phyloP scores from a whole-genome alignment of 2,113 vertebrate genomes.

The Anguilla japonica region DNA sequence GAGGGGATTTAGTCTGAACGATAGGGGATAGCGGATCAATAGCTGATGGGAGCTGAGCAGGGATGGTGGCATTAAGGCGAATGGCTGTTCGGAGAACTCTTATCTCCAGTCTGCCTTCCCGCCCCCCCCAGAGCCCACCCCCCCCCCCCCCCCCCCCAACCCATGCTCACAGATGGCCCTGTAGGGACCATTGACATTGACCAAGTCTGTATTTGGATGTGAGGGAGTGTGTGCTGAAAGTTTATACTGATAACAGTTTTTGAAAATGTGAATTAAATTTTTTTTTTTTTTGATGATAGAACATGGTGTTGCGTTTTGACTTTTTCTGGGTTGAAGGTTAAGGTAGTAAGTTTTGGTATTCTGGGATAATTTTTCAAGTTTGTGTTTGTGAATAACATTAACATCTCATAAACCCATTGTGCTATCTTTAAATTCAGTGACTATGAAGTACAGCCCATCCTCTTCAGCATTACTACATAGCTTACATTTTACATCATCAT shows the following conservation, averaged over 20 bases:
- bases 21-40: slow-evolving; percentile 53
- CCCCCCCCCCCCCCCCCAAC: slow-evolving; percentile 7
- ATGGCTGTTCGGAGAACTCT: slow-evolving; percentile 61
- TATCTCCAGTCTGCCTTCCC: slow-evolving; percentile 55
- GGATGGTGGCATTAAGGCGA: slow-evolving; percentile 47
- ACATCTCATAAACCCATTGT: not conserved
- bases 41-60: slow-evolving; percentile 60
- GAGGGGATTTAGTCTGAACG: slow-evolving; percentile 26
- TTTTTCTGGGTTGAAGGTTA: slow-evolving; percentile 1
- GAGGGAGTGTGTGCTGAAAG: slow-evolving; percentile 53
- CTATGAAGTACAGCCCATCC: no score
- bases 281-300: slow-evolving; percentile 2
- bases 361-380: not conserved
- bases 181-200: slow-evolving; percentile 44
- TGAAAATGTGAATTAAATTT: not conserved
- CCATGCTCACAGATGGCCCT: slow-evolving; percentile 38
- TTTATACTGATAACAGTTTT: not conserved
- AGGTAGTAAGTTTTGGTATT: not conserved
- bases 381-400: not conserved
- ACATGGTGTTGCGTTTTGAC: not conserved
- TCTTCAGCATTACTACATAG: not conserved
- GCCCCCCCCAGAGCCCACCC: slow-evolving; percentile 28
- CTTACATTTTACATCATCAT: not conserved
- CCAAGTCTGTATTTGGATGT: slow-evolving; percentile 49
- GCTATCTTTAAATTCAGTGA: no score